Base-by-base conservation (phyloP, 2,888 invertebrate genomes). In the Holacanthella duospinosa region DNA sequence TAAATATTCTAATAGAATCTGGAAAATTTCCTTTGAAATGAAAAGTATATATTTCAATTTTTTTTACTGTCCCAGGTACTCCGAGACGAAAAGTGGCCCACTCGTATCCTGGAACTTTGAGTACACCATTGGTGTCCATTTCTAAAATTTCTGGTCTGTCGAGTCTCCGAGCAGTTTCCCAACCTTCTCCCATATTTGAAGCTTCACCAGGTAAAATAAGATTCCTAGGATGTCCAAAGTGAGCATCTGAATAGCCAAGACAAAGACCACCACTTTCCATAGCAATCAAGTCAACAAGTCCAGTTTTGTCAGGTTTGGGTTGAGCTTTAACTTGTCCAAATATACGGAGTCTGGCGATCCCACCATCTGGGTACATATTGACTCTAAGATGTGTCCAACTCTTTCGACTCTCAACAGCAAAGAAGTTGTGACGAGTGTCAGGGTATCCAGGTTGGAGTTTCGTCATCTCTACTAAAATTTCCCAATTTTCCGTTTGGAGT, bases 1-100 rank as follows among this genome's bases (percentile, higher is more conserved):
- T 71, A 54, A 77, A 74, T 61, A 84, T 76, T 75, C 79, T 81
- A 25, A 83, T 78, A 1, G 80, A 81, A 73, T 84, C 84, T 0
- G 85, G 85, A 72, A 79, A 84, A 75, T 85, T 85, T 56, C 85
- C 72, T 66, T 83, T 84, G 75, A 84, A 85, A 73, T 84, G 82
- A 16, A 79, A 78, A 1, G 85, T 85, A 71, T 85, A 84, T 0
- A 85, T 78, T 72, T 81, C 80, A 44, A 84, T 77, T 68, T 77
- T 77, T 55, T 77, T 75, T 27, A 84, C 76, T 43, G 71, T 76
- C 12, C 84, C 84, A 1, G 78, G 75, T 66, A 80, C 79, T 6
- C 83, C 84, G 57, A 85, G 76, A 71, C 80, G 81, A 73, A 84
- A 83, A 25, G 83, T 77, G 16, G 83, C 83, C 84, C 84, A 84